Base-by-base conservation (phyloP, 2,113 vertebrate species). In the Nesoenas mayeri region DNA sequence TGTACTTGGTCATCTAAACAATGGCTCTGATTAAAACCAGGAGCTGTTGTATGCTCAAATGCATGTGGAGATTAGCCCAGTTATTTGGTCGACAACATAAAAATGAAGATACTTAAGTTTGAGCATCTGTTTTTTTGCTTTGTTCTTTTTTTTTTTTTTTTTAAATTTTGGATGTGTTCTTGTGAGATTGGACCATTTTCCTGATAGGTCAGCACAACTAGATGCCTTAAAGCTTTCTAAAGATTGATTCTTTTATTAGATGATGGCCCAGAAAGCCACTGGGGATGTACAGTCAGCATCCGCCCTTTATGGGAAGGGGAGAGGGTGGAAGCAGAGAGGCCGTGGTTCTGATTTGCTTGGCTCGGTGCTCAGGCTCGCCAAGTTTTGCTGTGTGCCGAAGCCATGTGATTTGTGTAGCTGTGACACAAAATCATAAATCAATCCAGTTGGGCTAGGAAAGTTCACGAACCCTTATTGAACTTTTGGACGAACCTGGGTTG, bases 391-490 rank as follows among this genome's bases (percentile, higher is more conserved):
- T 84, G 11, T 87, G 53, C 70, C 0, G n/a, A 70, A 92, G 73
- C 57, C 88, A 84, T 3, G 12, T 96, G 95, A 80, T 84, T 80
- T 58, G 69, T 90, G 69, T 81, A 85, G 82, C 86, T 92, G 77
- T 92, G 89, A 93, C 96, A 96, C 62, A 71, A 92, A 87, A 65
- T 40, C 93, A 91, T 96, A 92, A 96, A 96, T 96, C 94, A 94
- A 89, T 80, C 79, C 86, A 78, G 89, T 91, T 95, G 87, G 91
- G 91, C 93, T 91, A 79, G 85, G 57, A 93, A 89, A 93, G 96
- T 97, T 97, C 96, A 96, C 56, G 79, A 96, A 97, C 97, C 92
- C 81, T 85, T 51, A 74, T 73, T 96, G 95, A 96, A 96, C 94
- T 91, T 96, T 75, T 95, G 89, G 94, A 83, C 47, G 48, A 96